phyloP scores from a whole-genome alignment of 1,140 invertebrate species.

The Leguminivora glycinivorella region DNA sequence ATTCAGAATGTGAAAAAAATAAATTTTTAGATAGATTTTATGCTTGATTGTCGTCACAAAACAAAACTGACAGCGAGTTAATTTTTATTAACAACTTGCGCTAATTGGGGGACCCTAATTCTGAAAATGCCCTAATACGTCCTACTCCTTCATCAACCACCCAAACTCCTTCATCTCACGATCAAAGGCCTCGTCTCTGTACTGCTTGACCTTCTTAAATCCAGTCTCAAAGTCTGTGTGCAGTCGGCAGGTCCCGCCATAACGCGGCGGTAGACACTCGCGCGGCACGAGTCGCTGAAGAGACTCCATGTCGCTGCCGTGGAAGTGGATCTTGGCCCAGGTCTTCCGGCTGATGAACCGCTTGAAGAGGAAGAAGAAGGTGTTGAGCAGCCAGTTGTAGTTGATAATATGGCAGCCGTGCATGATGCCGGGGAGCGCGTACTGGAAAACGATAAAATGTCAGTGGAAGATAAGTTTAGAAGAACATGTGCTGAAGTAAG shows the following conservation, averaged over 20 bases:
- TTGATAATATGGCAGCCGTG: slow-evolving; percentile 88
- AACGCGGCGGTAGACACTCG: not conserved
- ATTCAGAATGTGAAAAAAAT: no score
- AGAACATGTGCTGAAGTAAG: no score
- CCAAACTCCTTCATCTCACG: not conserved
- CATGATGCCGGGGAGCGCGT: slow-evolving; percentile 83
- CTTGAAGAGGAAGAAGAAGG: slow-evolving; percentile 88
- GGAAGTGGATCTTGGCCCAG: slow-evolving; percentile 76
- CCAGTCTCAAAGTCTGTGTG: not conserved
- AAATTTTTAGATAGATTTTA: no score
- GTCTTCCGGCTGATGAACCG: slow-evolving; percentile 85
- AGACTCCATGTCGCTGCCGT: slow-evolving; percentile 6
- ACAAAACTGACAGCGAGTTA: no score
- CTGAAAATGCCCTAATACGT: no score
- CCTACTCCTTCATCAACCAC: not conserved
- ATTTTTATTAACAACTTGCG: no score
- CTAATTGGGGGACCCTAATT: no score
- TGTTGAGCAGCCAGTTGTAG: slow-evolving; percentile 88
- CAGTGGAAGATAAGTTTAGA: no score
- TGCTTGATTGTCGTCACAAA: no score
- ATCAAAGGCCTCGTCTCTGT: not conserved
- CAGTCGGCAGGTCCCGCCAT: slow-evolving; percentile 3
- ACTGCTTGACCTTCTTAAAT: not conserved
- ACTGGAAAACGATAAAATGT: slow-evolving; percentile 61
- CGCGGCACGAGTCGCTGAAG: not conserved